Percentiles rank a stretch among this genome's conserved stretches.
These are phyloP conservation scores for Brachyopa scutellaris DNA, from an alignment of 2,888 invertebrate species.

Conservation along the genomic window DNA sequence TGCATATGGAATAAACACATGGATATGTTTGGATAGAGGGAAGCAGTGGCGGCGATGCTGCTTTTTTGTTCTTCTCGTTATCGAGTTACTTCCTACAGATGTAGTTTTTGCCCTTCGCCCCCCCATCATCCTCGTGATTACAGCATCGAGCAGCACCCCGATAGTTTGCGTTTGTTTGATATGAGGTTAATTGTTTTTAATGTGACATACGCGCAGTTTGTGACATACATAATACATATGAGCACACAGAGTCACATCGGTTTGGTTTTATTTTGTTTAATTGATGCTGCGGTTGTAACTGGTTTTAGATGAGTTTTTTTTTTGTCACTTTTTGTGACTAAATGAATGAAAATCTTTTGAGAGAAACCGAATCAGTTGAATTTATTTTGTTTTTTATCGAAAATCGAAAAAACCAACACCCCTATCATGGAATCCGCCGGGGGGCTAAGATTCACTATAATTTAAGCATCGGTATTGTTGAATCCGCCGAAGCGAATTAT, in stretches of 20 bases:
- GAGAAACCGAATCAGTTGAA: slow-evolving; percentile 24
- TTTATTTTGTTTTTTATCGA: too few relatives aligned
- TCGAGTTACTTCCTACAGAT: slow-evolving; percentile 69
- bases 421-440: too few relatives aligned
- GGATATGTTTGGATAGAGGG: neutral
- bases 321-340: neutral
- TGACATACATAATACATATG: slow-evolving; percentile 20
- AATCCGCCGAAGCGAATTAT: too few relatives aligned
- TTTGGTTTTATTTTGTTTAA: slow-evolving; percentile 28
- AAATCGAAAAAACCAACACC: too few relatives aligned
- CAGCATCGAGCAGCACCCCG: neutral
- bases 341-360: slow-evolving; percentile 36
- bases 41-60: slow-evolving; percentile 40
- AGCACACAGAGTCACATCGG: slow-evolving; percentile 22
- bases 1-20: slow-evolving; percentile 26
- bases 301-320: neutral
- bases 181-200: slow-evolving; percentile 71
- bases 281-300: slow-evolving; percentile 36
- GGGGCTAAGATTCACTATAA: too few relatives aligned
- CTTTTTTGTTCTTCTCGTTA: slow-evolving; percentile 35
- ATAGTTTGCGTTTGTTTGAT: slow-evolving; percentile 32
- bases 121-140: neutral
- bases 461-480: too few relatives aligned
- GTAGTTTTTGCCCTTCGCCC: slow-evolving; percentile 19
- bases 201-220: slow-evolving; percentile 54